Evolutionary conservation across 2,797 vertebrate genomes (phyloP), one percentile per base, ranked within the genome.

Genomic region (Macropodus opercularis): DNA sequence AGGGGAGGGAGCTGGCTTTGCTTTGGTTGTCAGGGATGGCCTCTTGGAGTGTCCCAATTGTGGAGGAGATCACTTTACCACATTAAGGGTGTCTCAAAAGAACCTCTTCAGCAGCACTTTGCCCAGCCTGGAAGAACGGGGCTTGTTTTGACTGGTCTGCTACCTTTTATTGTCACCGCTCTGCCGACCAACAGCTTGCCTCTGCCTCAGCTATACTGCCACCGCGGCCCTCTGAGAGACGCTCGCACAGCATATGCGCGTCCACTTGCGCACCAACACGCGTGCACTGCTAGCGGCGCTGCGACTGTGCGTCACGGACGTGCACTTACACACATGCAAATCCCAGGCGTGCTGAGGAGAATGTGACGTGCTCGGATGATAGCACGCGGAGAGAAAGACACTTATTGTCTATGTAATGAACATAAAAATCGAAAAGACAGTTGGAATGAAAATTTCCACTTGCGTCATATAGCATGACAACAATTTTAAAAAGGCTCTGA

Each of bases 61-160:
- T 91, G 81, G 71, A 86, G 86, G 84, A 89, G 90, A 92, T 94
- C 91, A 92, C 89, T 92, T 94, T 90, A 92, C 90, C 87, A 89
- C 87, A 88, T 91, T 88, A 90, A 88, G 87, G 75, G 80, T 11
- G 81, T 62, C 87, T 92, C 89, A 93, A 92, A 92, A 91, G 92
- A 90, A 84, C 80, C 92, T 92, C 91, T 94, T 92, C 89, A 92
- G 61, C 81, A 65, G 79, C 86, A 89, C 86, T 93, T 85, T 84
- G 86, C 77, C 87, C 80, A 83, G 84, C 57, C 79, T 90, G 83
- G 81, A 87, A 83, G 85, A 89, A 89, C 90, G 46, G 82, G 74
- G 68, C 85, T 85, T 94, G 91, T 92, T 93, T 92, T 93, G 92
- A 94, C 91, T 92, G 88, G 49, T 87, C 87, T 90, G 90, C 87